Conservation (phyloP, 2,113 vertebrate genomes). For the Apeltes quadracus region DNA sequence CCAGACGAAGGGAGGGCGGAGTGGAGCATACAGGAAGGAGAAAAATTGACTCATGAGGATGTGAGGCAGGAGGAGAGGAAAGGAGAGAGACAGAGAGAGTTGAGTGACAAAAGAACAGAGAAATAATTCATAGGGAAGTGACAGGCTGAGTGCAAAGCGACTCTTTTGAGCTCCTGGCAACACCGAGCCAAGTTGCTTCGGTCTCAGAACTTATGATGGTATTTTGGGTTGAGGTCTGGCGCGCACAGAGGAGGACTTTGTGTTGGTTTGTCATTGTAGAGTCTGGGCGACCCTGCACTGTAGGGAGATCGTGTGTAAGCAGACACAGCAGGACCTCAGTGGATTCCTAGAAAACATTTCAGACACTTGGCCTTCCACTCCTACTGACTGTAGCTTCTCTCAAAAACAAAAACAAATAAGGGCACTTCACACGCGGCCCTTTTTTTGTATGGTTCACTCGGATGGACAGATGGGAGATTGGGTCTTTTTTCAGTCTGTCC, state of each 20-base stretch:
- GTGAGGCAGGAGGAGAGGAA: background rate
- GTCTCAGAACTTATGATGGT: background rate
- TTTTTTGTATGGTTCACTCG: slow-evolving; percentile 9
- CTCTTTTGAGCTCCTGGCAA: slow-evolving; percentile 13
- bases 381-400: slow-evolving; percentile 9
- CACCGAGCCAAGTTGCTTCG: slow-evolving; percentile 5
- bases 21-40: background rate
- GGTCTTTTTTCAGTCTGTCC: slow-evolving; percentile 31
- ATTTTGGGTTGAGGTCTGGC: slow-evolving; percentile 5
- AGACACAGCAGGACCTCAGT: slow-evolving; percentile 53
- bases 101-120: slow-evolving; percentile 9
- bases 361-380: slow-evolving; percentile 14
- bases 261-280: slow-evolving; percentile 42
- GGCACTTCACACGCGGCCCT: too few species aligned
- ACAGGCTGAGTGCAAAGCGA: slow-evolving; percentile 13
- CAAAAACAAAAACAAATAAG: slow-evolving; percentile 1
- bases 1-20: slow-evolving; percentile 1
- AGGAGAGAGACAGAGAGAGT: background rate
- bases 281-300: slow-evolving; percentile 55
- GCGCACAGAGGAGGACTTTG: slow-evolving; percentile 1
- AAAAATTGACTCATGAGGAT: background rate
- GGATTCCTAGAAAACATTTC: slow-evolving; percentile 31
- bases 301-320: slow-evolving; percentile 48
- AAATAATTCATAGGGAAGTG: background rate
- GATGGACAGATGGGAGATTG: slow-evolving; percentile 30